A percentile compares a stretch with the other conserved stretches of the same genome.
Evolutionary conservation across 2,113 vertebrate genomes (phyloP).

Genomic region (Epinephelus moara): DNA sequence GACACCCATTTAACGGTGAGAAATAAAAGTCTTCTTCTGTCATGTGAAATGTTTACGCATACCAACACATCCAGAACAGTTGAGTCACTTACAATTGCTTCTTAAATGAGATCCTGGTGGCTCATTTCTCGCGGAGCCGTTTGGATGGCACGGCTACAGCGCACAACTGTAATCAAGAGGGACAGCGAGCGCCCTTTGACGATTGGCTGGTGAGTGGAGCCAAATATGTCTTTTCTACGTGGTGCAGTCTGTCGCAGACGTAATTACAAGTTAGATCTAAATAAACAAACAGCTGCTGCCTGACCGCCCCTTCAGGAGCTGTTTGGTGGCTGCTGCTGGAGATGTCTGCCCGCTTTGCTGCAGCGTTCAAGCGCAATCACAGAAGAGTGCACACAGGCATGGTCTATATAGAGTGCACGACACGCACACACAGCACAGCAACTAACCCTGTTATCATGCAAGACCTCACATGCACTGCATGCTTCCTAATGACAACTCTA

Average conservation of each 20-base stretch:
- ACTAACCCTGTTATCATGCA: conserved; percentile 72
- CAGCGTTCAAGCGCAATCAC: conserved; percentile 36
- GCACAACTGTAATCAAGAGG: conserved; percentile 70
- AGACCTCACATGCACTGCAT: conserved; percentile 66
- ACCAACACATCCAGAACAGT: conserved; percentile 44
- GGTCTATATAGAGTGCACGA: conserved; percentile 55
- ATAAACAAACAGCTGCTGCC: conserved; percentile 82
- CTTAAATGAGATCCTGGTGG: conserved; percentile 54
- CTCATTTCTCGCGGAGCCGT: conserved; percentile 30
- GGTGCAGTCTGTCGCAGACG: conserved; percentile 69
- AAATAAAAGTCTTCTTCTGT: conserved; percentile 45
- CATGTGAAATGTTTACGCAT: conserved; percentile 27
- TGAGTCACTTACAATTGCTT: conserved; percentile 50
- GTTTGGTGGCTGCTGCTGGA: conserved; percentile 68
- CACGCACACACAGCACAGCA: conserved; percentile 48
- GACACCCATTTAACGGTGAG: conserved; percentile 21
- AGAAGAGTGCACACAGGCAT: conserved; percentile 33
- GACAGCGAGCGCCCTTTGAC: conserved; percentile 65
- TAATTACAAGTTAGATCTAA: conserved; percentile 79
- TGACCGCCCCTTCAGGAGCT: conserved; percentile 72
- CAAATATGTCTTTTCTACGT: conserved; percentile 67
- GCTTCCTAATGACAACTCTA: conserved; percentile 66
- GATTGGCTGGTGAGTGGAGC: conserved; percentile 64
- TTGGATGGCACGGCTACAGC: conserved; percentile 48
- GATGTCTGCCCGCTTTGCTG: conserved; percentile 59